phyloP scores from a whole-genome alignment of 1,140 invertebrate genomes.

The Drosophila nikananu region DNA sequence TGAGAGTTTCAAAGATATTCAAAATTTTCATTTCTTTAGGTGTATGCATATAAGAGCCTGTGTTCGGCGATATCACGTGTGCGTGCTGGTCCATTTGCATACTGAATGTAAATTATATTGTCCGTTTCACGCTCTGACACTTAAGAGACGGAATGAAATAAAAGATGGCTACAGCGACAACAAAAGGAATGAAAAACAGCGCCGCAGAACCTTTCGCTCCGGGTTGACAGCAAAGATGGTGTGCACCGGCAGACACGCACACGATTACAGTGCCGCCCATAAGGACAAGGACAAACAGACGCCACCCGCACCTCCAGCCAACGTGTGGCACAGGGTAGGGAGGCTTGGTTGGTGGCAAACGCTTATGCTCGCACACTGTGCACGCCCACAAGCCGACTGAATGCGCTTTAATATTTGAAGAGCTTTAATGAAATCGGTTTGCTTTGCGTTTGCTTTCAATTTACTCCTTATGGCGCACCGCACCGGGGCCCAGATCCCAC shows the following conservation, averaged over 20 bases:
- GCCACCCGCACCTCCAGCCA: constrained; percentile 8
- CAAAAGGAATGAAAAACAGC: constrained; percentile 60
- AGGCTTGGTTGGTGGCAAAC: not conserved
- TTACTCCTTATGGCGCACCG: constrained; percentile 44
- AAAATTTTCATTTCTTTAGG: not conserved
- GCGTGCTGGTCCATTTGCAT: constrained; percentile 63
- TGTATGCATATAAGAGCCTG: constrained; percentile 1
- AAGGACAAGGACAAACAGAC: constrained; percentile 28
- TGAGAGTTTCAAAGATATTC: not conserved
- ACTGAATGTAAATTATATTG: constrained; percentile 79
- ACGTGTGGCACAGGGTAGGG: not conserved
- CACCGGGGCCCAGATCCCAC: not conserved
- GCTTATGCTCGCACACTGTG: constrained; percentile 21
- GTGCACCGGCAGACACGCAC: constrained; percentile 37
- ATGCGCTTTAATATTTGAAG: constrained; percentile 78
- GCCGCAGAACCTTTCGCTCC: constrained; percentile 14
- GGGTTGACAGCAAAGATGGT: constrained; percentile 51
- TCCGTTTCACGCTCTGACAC: constrained; percentile 76
- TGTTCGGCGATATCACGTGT: constrained; percentile 23
- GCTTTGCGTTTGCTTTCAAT: constrained; percentile 70
- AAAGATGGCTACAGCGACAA: constrained; percentile 67
- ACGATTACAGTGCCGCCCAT: constrained; percentile 8
- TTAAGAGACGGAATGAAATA: constrained; percentile 77
- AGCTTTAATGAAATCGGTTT: constrained; percentile 80
- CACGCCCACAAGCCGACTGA: constrained; percentile 45